These are phyloP conservation scores for Aplysina aerophoba DNA, from an alignment of 37 sponge, comb jelly and placozoan genomes.

Conservation along the genomic window DNA sequence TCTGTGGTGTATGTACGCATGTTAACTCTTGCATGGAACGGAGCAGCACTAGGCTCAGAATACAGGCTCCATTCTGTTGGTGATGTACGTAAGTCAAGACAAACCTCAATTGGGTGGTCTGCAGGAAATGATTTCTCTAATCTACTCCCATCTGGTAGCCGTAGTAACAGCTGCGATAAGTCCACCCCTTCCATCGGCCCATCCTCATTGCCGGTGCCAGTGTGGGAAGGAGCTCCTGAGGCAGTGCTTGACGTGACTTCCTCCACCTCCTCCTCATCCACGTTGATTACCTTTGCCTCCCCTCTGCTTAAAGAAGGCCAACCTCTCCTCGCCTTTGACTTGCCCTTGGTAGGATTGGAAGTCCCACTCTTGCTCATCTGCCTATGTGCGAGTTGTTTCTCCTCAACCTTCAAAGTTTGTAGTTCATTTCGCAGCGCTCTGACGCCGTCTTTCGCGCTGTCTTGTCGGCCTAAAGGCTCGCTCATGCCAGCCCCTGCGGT, in stretches of 20 bases:
- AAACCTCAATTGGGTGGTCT: slow-evolving; percentile 64
- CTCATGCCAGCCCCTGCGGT: neutral
- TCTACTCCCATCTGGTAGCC: slow-evolving; percentile 73
- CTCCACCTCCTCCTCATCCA: neutral
- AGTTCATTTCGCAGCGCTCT: slow-evolving; percentile 1
- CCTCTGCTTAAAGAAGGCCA: neutral
- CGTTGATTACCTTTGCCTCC: neutral
- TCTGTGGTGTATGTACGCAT: too few species aligned
- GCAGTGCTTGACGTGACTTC: neutral
- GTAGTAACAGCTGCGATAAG: slow-evolving; percentile 41
- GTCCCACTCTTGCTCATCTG: too few species aligned
- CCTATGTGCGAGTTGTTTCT: too few species aligned
- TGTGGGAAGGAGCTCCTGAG: too few species aligned
- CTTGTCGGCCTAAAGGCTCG: neutral
- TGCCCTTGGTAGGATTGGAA: too few species aligned
- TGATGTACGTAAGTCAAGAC: neutral
- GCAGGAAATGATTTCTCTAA: slow-evolving; percentile 53
- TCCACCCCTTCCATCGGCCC: slow-evolving; percentile 23
- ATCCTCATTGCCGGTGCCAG: neutral
- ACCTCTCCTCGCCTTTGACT: too few species aligned
- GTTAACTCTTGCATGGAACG: neutral
- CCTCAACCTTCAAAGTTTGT: neutral
- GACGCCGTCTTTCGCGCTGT: neutral
- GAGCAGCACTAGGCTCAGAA: neutral
- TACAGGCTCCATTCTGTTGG: too few species aligned